A percentile compares a stretch with the other conserved stretches of the same genome.
phyloP scores from a whole-genome alignment of 2,888 invertebrate genomes.

The Drosophila mercatorum region DNA sequence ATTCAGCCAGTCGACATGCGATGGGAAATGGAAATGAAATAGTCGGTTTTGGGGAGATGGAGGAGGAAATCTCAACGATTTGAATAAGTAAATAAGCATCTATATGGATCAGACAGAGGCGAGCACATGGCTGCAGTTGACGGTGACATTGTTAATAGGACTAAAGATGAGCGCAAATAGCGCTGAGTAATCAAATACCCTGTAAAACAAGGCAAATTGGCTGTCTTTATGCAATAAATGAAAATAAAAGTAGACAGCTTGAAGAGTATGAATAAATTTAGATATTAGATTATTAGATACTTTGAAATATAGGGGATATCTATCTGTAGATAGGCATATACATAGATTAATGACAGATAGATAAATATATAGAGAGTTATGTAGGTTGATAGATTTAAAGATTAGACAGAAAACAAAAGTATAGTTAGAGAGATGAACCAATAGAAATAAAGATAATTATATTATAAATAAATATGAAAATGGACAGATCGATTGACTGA shows the following conservation, averaged over 20 bases:
- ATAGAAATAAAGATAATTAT: not conserved
- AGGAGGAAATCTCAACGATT: slow-evolving; percentile 66
- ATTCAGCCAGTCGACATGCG: slow-evolving; percentile 45
- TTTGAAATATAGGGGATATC: too few species aligned
- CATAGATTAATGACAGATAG: too few species aligned
- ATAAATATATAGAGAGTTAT: too few species aligned
- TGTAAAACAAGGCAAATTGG: not conserved
- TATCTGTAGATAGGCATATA: too few species aligned
- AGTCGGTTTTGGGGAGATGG: slow-evolving; percentile 18
- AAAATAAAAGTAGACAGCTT: not conserved
- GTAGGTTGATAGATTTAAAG: too few species aligned
- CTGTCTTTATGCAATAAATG: not conserved
- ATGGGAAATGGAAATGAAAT: slow-evolving; percentile 55
- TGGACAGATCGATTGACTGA: not conserved
- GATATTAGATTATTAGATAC: too few species aligned
- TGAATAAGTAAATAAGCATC: slow-evolving; percentile 78
- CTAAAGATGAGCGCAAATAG: slow-evolving; percentile 47
- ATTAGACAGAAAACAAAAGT: not conserved
- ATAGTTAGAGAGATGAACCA: not conserved
- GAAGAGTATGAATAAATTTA: too few species aligned
- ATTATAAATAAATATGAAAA: not conserved
- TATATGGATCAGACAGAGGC: slow-evolving; percentile 43
- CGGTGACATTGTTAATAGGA: slow-evolving; percentile 73
- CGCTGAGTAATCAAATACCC: slow-evolving; percentile 19
- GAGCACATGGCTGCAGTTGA: slow-evolving; percentile 68